A percentile compares a stretch with the other conserved stretches of the same genome.
Evolutionary conservation across 2,797 vertebrate species (phyloP).

Genomic region (Pyrocephalus nanus): DNA sequence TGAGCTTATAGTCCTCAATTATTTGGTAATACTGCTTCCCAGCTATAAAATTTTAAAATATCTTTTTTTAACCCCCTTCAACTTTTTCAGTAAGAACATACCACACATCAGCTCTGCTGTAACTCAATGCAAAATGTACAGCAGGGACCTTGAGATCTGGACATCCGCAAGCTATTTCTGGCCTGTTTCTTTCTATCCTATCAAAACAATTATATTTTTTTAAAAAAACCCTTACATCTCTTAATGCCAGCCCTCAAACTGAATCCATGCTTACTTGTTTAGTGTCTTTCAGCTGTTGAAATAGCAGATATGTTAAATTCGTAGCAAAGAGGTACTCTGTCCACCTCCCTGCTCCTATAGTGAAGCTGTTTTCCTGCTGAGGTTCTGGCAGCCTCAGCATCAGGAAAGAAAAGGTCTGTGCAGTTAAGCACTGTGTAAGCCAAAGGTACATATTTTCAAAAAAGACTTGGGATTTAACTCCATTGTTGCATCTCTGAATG

Average conservation of each 20-base stretch:
- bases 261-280: background rate
- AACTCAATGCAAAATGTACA: background rate
- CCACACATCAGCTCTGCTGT: background rate
- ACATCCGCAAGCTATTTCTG: background rate
- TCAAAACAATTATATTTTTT: background rate
- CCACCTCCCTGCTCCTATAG: background rate
- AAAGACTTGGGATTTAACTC: background rate
- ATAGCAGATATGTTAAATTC: background rate
- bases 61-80: background rate
- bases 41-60: background rate
- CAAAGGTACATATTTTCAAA: background rate
- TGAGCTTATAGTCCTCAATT: background rate
- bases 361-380: background rate
- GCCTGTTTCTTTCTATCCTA: background rate
- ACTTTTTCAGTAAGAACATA: background rate
- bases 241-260: background rate
- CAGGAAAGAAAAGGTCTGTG: background rate
- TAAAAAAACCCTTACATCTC: background rate
- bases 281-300: background rate
- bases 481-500: background rate
- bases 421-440: background rate
- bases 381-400: background rate
- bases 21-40: background rate
- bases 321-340: background rate
- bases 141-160: fast-evolving